Evolutionary conservation across 2,888 invertebrate genomes (phyloP).

Genomic region (Teinopalpus imperialis): DNA sequence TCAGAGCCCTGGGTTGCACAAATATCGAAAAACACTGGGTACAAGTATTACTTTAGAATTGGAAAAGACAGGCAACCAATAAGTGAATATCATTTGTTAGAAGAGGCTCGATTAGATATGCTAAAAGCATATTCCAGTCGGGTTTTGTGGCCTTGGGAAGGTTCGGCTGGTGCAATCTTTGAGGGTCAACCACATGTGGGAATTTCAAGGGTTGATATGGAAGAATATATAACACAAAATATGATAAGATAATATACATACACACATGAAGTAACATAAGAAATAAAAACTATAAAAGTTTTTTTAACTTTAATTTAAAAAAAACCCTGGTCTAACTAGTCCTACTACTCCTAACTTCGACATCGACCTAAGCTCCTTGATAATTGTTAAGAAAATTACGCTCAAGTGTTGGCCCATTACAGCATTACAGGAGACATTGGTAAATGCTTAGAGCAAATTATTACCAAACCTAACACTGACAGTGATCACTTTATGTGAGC

Average conservation of each 20-base stretch:
- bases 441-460: too few species aligned
- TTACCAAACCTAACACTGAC: too few species aligned
- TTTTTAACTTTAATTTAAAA: too few species aligned
- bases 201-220: constrained; percentile 54
- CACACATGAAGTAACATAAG: too few species aligned
- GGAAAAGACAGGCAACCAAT: constrained; percentile 49
- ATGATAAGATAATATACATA: constrained; percentile 32
- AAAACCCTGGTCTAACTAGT: too few species aligned
- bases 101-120: constrained; percentile 60
- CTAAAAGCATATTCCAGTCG: constrained; percentile 48
- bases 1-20: constrained; percentile 71
- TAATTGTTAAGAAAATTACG: too few species aligned
- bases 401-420: too few species aligned
- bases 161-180: constrained; percentile 52
- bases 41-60: constrained; percentile 61
- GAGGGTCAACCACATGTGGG: constrained; percentile 47
- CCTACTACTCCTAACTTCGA: too few species aligned
- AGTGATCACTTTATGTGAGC: too few species aligned
- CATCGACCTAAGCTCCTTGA: too few species aligned
- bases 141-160: constrained; percentile 69
- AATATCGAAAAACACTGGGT: constrained; percentile 60
- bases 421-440: too few species aligned
- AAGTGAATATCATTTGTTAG: constrained; percentile 58
- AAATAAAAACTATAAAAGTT: background rate
- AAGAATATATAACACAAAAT: constrained; percentile 49